These are phyloP conservation scores for Aurelia sp. DNA, from an alignment of 30 jellyfish, hydroid and myxozoan species.

Conservation along the genomic window DNA sequence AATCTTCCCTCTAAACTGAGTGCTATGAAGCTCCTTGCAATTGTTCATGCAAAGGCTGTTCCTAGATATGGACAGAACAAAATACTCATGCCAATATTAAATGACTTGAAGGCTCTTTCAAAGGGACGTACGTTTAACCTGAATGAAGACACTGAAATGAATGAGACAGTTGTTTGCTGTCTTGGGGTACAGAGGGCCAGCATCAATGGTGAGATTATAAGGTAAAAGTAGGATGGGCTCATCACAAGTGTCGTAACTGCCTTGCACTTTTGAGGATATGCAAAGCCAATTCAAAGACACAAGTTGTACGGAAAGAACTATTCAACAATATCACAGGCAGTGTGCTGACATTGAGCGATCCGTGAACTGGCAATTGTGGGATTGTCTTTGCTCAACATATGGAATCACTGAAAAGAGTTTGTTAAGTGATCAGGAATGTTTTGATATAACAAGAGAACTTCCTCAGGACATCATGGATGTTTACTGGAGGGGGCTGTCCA, in stretches of 20 bases:
- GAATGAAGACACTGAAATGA: not conserved
- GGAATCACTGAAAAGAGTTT: slow-evolving; percentile 21
- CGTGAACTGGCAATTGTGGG: not conserved
- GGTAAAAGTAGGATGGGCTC: slow-evolving; percentile 17
- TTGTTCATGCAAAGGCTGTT: slow-evolving; percentile 11
- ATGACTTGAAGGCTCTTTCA: not conserved
- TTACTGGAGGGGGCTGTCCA: slow-evolving; percentile 26
- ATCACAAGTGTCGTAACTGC: slow-evolving; percentile 28
- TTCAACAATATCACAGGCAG: not conserved
- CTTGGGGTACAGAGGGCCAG: slow-evolving; percentile 40
- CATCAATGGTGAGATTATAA: slow-evolving; percentile 36
- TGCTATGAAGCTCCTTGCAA: slow-evolving; percentile 13
- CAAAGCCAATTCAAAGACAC: not conserved
- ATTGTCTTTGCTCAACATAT: slow-evolving; percentile 1
- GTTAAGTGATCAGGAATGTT: not conserved
- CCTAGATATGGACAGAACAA: slow-evolving; percentile 1
- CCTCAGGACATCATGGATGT: slow-evolving; percentile 48
- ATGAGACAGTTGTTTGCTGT: slow-evolving; percentile 13
- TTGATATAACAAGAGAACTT: slow-evolving; percentile 25
- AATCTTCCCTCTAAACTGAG: not conserved
- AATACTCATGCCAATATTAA: not conserved
- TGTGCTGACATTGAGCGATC: slow-evolving; percentile 20
- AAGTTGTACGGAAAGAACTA: not conserved
- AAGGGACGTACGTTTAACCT: slow-evolving; percentile 1
- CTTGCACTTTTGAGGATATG: not conserved